These are phyloP conservation scores for Glaucomys volans DNA, from an alignment of 2,113 vertebrate species.

Conservation along the genomic window DNA sequence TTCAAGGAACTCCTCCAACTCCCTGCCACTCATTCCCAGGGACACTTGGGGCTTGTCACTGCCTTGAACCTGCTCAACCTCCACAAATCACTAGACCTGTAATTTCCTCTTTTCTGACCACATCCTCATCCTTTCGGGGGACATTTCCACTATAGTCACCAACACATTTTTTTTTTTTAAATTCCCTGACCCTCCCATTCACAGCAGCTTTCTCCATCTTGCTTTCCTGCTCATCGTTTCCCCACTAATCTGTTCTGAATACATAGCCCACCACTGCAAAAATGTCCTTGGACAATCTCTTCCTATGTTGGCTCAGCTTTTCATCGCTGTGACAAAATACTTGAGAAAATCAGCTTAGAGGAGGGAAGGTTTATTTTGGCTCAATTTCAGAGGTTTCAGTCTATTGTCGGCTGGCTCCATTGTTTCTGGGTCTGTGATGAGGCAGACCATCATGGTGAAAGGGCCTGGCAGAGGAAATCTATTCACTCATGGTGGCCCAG, in stretches of 20 bases:
- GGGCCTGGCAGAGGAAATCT: too few species aligned
- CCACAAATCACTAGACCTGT: background rate
- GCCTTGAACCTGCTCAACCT: background rate
- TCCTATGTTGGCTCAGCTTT: too few species aligned
- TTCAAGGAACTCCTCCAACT: background rate
- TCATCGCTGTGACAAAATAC: too few species aligned
- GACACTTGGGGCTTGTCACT: background rate
- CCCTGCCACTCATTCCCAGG: background rate
- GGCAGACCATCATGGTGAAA: too few species aligned
- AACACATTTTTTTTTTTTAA: background rate
- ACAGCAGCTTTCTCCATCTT: background rate
- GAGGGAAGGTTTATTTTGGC: too few species aligned
- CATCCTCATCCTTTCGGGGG: background rate
- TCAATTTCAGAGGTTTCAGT: too few species aligned
- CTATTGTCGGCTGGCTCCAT: too few species aligned
- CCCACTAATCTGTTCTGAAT: background rate
- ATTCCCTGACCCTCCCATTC: background rate
- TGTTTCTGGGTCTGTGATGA: too few species aligned
- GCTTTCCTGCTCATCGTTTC: too few species aligned
- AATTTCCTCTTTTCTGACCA: background rate
- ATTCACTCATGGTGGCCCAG: too few species aligned
- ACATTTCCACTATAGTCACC: background rate
- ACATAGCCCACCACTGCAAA: rapidly evolving
- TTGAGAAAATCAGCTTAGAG: too few species aligned
- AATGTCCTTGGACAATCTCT: background rate